Evolutionary conservation across 2,888 invertebrate genomes (phyloP).

Genomic region (Chalcis sispes): DNA sequence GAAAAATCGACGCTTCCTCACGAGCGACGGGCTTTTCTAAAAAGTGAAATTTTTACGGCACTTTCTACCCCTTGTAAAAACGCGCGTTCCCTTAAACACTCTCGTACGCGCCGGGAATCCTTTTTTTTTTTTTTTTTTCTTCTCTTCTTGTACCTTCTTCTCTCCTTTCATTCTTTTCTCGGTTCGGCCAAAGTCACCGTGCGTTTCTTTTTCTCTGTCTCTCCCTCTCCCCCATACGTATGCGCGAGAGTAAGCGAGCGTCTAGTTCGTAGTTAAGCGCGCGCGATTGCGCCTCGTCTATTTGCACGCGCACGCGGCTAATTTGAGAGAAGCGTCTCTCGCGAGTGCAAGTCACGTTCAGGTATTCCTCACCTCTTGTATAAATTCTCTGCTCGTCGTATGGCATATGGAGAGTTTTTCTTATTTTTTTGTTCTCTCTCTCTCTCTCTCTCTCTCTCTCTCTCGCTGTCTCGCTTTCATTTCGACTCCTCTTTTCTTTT

Average conservation of each 20-base stretch:
- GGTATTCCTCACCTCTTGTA: conserved; percentile 50
- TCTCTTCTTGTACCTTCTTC: too few species aligned
- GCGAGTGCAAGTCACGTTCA: conserved; percentile 51
- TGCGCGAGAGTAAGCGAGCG: too few species aligned
- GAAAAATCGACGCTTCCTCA: conserved; percentile 56
- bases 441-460: neutral
- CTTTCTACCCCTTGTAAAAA: conserved; percentile 57
- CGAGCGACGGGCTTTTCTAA: conserved; percentile 62
- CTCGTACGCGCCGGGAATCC: too few species aligned
- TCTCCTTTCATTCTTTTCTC: too few species aligned
- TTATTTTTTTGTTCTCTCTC: neutral
- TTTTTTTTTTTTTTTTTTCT: conserved; percentile 11
- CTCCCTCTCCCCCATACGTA: neutral
- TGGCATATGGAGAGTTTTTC: too few species aligned
- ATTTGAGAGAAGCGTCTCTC: conserved; percentile 40
- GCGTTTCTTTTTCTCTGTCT: neutral
- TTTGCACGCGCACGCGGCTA: neutral
- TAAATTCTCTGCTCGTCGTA: conserved; percentile 41
- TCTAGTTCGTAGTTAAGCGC: too few species aligned
- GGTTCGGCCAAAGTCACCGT: neutral
- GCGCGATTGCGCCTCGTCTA: too few species aligned
- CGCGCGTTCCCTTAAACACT: too few species aligned
- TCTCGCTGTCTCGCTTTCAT: too few species aligned
- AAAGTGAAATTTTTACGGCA: conserved; percentile 71
- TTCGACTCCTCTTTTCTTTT: neutral